A percentile compares a stretch with the other conserved stretches of the same genome.
Evolutionary conservation across 2,797 vertebrate species (phyloP).

Genomic region (Darevskia mixta): DNA sequence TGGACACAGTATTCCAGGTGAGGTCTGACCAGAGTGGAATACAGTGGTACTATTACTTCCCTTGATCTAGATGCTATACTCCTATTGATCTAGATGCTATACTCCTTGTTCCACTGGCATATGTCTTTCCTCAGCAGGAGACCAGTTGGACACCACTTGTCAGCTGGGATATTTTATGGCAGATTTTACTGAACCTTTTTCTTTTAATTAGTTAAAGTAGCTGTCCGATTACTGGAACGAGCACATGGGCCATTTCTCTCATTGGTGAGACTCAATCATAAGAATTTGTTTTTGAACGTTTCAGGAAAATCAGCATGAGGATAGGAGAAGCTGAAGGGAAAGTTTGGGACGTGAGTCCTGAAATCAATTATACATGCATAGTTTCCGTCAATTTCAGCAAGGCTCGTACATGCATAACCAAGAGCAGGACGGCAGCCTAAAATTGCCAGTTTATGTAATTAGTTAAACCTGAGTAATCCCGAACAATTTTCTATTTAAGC

Average conservation of each 20-base stretch:
- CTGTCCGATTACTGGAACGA: background rate
- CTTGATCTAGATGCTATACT: no score
- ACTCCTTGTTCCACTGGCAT: no score
- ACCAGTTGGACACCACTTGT: no score
- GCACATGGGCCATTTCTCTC: background rate
- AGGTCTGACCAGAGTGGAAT: no score
- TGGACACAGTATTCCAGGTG: no score
- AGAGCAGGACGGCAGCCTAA: slow-evolving; percentile 11
- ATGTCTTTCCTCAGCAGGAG: no score
- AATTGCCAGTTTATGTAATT: slow-evolving; percentile 27
- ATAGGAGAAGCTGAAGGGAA: background rate
- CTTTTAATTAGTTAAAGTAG: background rate
- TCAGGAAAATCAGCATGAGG: background rate
- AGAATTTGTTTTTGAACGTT: background rate
- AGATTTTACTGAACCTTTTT: no score
- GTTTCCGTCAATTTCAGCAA: slow-evolving; percentile 1
- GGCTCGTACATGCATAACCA: background rate
- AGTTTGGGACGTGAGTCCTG: background rate
- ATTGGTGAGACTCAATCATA: background rate
- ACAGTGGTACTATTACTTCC: no score
- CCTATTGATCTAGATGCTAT: no score
- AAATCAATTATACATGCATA: slow-evolving; percentile 32
- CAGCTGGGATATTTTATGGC: no score
- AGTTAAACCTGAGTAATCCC: slow-evolving; percentile 16
- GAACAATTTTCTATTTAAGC: slow-evolving; percentile 23